Percentiles rank a stretch among this genome's conserved stretches.
Conservation (phyloP, 2,888 invertebrate species). For the Willowsia nigromaculata region DNA sequence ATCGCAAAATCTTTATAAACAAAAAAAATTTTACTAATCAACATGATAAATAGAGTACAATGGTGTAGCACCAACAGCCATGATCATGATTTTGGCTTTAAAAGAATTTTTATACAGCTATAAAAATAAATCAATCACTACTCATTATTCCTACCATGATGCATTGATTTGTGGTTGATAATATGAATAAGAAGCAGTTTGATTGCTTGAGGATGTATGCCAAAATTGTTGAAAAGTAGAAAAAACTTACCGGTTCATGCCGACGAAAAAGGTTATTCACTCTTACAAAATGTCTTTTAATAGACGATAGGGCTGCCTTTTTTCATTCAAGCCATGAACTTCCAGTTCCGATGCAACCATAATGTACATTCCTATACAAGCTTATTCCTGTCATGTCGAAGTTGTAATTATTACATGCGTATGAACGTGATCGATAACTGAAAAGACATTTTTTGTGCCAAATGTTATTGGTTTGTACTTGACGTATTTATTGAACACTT, state of each 20-base stretch:
- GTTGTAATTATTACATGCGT: too few species aligned
- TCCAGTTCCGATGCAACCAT: constrained; percentile 25
- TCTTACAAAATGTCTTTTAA: not conserved
- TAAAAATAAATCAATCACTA: constrained; percentile 4
- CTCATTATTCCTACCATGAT: not conserved
- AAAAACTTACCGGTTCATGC: not conserved
- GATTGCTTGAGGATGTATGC: constrained; percentile 17
- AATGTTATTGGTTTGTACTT: too few species aligned
- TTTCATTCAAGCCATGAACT: constrained; percentile 35
- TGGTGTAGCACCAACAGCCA: not conserved
- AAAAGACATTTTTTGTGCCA: not conserved
- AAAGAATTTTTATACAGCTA: not conserved
- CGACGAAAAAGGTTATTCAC: constrained; percentile 49
- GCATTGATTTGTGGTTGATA: not conserved
- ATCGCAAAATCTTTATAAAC: not conserved
- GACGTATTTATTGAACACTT: too few species aligned
- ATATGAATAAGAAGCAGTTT: not conserved
- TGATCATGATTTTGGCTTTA: constrained; percentile 11
- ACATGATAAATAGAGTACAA: too few species aligned
- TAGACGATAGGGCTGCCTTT: too few species aligned
- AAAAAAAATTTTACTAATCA: too few species aligned
- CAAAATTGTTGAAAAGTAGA: constrained; percentile 12
- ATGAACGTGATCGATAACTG: too few species aligned
- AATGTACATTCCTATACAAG: not conserved
- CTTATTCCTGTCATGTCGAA: too few species aligned